These are phyloP conservation scores for Peromyscus melanophrys DNA, from an alignment of 2,797 vertebrate genomes.

Conservation along the genomic window DNA sequence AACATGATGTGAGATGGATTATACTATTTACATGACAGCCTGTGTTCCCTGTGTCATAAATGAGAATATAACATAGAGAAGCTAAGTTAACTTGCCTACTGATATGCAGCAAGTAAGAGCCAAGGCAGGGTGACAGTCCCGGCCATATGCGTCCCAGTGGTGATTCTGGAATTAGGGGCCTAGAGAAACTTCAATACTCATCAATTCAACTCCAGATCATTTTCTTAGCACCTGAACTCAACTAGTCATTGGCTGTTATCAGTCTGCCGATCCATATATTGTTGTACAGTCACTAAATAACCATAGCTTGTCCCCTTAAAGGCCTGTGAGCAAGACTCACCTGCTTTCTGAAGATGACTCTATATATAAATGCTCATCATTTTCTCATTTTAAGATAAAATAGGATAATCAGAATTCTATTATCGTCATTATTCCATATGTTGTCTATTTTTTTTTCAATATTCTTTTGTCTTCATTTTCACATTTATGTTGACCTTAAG, in stretches of 20 bases:
- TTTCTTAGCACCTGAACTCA: neutral
- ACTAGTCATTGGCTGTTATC: neutral
- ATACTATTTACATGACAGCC: neutral
- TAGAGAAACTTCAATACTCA: neutral
- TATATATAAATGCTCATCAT: neutral
- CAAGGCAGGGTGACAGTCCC: neutral
- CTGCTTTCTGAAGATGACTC: neutral
- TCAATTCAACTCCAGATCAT: neutral
- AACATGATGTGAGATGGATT: neutral
- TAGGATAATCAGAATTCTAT: neutral
- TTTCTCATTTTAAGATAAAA: conserved; percentile 42
- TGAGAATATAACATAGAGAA: neutral
- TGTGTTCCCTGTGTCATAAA: conserved; percentile 21
- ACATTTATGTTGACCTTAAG: conserved; percentile 22
- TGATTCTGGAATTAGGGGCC: neutral
- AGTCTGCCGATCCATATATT: neutral
- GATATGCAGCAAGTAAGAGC: neutral
- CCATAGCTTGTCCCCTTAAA: neutral
- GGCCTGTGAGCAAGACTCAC: neutral
- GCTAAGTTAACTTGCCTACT: neutral
- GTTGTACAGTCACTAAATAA: neutral
- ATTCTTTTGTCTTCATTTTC: conserved; percentile 35
- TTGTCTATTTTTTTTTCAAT: neutral
- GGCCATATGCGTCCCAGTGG: neutral
- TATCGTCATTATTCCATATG: neutral